A percentile compares a stretch with the other conserved stretches of the same genome.
Conservation (phyloP, 2,888 invertebrate genomes). For the Cosmopolites sordidus region DNA sequence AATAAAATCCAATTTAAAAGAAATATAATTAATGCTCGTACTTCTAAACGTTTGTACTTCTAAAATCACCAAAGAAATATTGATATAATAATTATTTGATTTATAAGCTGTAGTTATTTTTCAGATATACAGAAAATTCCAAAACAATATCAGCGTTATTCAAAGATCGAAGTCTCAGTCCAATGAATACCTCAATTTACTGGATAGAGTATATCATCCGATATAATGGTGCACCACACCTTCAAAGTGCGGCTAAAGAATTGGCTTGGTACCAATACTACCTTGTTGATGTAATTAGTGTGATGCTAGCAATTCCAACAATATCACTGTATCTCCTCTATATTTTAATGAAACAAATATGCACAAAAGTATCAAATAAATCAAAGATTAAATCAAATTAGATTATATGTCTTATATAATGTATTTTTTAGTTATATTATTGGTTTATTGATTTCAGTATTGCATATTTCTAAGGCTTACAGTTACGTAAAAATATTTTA, state of each 20-base stretch:
- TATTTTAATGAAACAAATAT: neutral
- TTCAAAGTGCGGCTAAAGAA: slow-evolving; percentile 53
- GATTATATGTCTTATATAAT: no score
- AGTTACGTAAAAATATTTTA: no score
- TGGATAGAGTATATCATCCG: slow-evolving; percentile 63
- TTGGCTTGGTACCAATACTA: slow-evolving; percentile 49
- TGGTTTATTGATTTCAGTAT: no score
- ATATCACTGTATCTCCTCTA: slow-evolving; percentile 3
- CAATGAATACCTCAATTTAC: slow-evolving; percentile 58
- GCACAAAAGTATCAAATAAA: neutral
- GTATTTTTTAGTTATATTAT: no score
- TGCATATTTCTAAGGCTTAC: no score
- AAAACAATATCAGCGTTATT: slow-evolving; percentile 51
- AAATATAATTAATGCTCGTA: no score
- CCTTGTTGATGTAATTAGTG: slow-evolving; percentile 29
- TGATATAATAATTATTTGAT: neutral
- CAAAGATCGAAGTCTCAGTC: slow-evolving; percentile 55
- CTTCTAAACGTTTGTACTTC: no score
- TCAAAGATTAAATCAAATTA: slow-evolving; percentile 4
- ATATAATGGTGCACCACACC: slow-evolving; percentile 54
- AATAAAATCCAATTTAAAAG: no score
- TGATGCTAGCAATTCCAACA: slow-evolving; percentile 8
- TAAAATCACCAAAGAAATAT: no score
- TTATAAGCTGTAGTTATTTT: slow-evolving; percentile 29
- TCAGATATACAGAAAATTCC: slow-evolving; percentile 55